Percentiles rank a stretch among this genome's conserved stretches.
Evolutionary conservation across 2,888 invertebrate genomes (phyloP).

Genomic region (Myopa tessellatipennis): DNA sequence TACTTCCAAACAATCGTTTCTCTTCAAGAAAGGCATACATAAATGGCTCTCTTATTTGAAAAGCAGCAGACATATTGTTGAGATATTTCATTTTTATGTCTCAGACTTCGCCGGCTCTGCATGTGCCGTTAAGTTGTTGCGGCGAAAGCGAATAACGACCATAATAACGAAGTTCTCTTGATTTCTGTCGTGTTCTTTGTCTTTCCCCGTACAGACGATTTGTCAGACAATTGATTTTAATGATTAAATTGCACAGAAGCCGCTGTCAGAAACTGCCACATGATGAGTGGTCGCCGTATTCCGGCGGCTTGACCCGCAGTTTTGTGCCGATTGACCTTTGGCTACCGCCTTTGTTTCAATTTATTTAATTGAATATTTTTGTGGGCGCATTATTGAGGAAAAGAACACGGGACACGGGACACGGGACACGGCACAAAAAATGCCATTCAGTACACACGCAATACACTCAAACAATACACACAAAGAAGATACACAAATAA

Average conservation of each 20-base stretch:
- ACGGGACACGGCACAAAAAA: background rate
- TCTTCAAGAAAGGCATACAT: no score
- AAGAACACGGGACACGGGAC: background rate
- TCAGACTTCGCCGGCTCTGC: no score
- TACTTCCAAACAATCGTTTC: no score
- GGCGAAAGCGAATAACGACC: no score
- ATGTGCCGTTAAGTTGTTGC: no score
- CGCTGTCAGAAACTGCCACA: background rate
- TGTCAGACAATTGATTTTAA: conserved; percentile 34
- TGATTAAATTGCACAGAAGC: conserved; percentile 32
- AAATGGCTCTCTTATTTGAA: no score
- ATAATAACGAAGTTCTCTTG: no score
- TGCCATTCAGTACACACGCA: background rate
- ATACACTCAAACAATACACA: background rate
- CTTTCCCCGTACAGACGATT: background rate
- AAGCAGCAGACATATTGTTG: no score
- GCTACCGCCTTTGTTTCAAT: conserved; percentile 32
- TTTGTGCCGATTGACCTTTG: conserved; percentile 30
- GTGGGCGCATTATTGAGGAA: conserved; percentile 3
- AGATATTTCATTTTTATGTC: no score
- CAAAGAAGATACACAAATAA: background rate
- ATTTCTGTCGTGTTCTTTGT: no score
- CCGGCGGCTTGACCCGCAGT: conserved; percentile 17
- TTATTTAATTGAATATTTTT: conserved; percentile 25
- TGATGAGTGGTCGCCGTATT: conserved; percentile 6